These are phyloP conservation scores for Actinia tenebrosa DNA, from an alignment of 64 coral and sea anemone species.

Conservation along the genomic window DNA sequence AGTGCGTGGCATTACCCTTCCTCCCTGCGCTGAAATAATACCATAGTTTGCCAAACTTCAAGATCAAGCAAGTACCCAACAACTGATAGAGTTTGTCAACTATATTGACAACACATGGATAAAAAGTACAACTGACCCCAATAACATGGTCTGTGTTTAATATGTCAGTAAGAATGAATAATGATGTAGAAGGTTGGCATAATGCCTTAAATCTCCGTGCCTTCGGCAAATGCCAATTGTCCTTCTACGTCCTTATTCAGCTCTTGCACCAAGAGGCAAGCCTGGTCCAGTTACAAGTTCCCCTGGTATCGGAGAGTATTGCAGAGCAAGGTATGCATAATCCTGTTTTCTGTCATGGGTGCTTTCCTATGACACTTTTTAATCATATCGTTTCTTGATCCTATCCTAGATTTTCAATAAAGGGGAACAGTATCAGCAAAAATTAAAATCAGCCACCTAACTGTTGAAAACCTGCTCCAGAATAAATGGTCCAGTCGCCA, in stretches of 20 bases:
- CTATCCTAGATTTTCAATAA: no score
- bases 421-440: no score
- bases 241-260: background rate
- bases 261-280: background rate
- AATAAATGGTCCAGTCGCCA: no score
- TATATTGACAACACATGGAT: background rate
- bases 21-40: background rate
- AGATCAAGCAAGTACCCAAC: background rate
- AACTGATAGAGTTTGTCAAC: background rate
- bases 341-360: no score
- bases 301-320: background rate
- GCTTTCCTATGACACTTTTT: no score
- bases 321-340: no score
- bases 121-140: no score
- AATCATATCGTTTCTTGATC: no score
- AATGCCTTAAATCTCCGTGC: constrained; percentile 11
- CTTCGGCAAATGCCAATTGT: background rate
- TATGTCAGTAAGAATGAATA: background rate
- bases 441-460: no score
- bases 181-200: constrained; percentile 1
- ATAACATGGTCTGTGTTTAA: no score
- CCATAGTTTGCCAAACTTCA: background rate
- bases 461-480: no score
- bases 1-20: background rate
- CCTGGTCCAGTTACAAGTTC: background rate